Base-by-base conservation (phyloP, 2,888 invertebrate genomes). In the Deilephila elpenor region DNA sequence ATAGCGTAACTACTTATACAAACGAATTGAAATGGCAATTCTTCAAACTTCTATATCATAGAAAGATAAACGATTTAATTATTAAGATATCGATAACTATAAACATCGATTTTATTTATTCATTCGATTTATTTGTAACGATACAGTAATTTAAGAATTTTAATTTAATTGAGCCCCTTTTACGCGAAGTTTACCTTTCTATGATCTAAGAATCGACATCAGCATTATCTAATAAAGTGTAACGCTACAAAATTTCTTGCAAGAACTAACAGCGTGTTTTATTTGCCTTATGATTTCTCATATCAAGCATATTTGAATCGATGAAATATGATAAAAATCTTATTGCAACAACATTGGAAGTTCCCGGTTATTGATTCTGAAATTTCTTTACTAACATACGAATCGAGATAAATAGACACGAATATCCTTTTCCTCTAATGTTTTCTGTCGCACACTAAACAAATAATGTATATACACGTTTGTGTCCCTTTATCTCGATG, bases 311-410 rank as follows among this genome's bases (percentile, higher is more conserved):
- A 85, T 81, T 84, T 82, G 84, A 86, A 80, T 83, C 76, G 81
- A 84, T 84, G 84, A 85, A 82, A 83, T 84, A 85, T 82, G 81
- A 83, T 84, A 85, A 84, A 83, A 87, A 84, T 81, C 77, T 83
- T 86, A 86, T 87, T 86, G 88, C 85, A 86, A 85, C 77, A 77
- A 80, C 71, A 84, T 83, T 89, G 90, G 89, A 91, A 91, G 91
- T 90, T 86, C 80, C 84, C 80, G 83, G 85, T 88, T 83, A 82
- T 79, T 81, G 83, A 80, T 78, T 73, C 64, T 73, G 64, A 59
- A 37, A 25, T 64, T 51, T 72, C 59, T 20, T 78, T 80, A 78
- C 78, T 81, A 82, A 75, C 75, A 84, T 80, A 77, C 75, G 80
- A 75, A 62, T 79, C 79, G 83, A 82, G 79, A 79, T 78, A 78